A percentile compares a stretch with the other conserved stretches of the same genome.
phyloP scores from a whole-genome alignment of 2,113 vertebrate species.

The Empidonax alnorum region DNA sequence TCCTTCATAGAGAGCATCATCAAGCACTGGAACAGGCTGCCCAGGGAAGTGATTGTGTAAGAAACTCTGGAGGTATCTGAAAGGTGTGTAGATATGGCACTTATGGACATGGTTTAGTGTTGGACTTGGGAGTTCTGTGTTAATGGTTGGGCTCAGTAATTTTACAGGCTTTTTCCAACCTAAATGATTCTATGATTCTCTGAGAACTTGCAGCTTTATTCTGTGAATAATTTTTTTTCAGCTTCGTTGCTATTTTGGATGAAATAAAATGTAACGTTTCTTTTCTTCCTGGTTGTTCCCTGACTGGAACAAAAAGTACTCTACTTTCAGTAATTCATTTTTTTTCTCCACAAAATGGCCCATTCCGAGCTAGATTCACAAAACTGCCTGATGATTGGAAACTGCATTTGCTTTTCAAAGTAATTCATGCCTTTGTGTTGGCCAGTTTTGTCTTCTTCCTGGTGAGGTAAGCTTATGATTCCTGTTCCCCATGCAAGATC shows the following conservation, averaged over 20 bases:
- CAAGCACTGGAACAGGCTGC: neutral
- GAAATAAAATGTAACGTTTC: neutral
- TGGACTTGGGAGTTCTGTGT: neutral
- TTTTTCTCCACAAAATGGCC: neutral
- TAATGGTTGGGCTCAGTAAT: neutral
- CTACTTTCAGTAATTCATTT: neutral
- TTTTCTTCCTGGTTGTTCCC: neutral
- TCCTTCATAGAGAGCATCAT: neutral
- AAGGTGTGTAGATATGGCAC: neutral
- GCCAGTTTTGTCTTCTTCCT: neutral
- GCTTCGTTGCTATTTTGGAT: conserved; percentile 17
- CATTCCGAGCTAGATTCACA: neutral
- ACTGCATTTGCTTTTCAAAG: neutral
- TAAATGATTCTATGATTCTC: neutral
- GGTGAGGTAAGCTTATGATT: neutral
- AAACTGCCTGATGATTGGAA: neutral
- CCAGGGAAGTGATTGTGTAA: neutral
- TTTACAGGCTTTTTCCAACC: neutral
- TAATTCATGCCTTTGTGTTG: neutral
- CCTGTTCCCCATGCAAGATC: neutral
- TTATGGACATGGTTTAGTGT: neutral
- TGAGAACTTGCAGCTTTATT: neutral
- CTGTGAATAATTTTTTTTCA: conserved; percentile 33
- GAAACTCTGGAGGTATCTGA: neutral
- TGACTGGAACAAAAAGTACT: neutral